Conservation (phyloP, 2,888 invertebrate genomes). For the Mythimna albipuncta region DNA sequence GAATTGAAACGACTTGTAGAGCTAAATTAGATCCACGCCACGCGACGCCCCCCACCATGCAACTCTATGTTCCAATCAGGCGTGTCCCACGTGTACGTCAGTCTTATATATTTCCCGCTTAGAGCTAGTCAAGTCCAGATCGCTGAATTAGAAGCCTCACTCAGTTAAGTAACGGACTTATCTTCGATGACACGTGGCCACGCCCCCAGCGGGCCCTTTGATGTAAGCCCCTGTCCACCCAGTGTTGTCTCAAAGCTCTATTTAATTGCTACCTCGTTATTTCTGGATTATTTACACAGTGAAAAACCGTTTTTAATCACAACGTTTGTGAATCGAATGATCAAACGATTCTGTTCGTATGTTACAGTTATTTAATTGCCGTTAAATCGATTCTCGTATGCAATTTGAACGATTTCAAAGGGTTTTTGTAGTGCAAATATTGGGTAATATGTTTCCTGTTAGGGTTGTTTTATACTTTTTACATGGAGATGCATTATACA, state of each 20-base stretch:
- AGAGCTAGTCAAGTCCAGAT: neutral
- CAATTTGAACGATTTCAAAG: constrained; percentile 54
- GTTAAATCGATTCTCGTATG: constrained; percentile 72
- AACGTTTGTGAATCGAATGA: constrained; percentile 74
- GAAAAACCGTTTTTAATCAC: constrained; percentile 79
- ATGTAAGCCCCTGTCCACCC: constrained; percentile 77
- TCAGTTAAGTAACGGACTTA: constrained; percentile 64
- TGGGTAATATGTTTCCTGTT: constrained; percentile 16
- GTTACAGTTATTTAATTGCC: constrained; percentile 80
- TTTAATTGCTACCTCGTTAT: constrained; percentile 90
- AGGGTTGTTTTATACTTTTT: constrained; percentile 3
- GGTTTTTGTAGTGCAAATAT: constrained; percentile 44
- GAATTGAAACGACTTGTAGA: no score
- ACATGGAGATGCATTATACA: neutral
- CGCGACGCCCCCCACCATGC: no score
- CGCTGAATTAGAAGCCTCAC: constrained; percentile 46
- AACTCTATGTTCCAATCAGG: no score
- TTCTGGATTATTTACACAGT: constrained; percentile 89
- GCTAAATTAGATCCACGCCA: no score
- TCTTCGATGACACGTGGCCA: constrained; percentile 76
- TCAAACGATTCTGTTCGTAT: constrained; percentile 79
- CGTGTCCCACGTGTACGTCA: no score
- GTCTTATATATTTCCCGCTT: no score
- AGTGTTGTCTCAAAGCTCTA: constrained; percentile 85
- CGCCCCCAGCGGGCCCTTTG: constrained; percentile 77